Evolutionary conservation across 2,888 invertebrate genomes (phyloP), one percentile per base, ranked within the genome.

Genomic region (Drosophila seclusa): DNA sequence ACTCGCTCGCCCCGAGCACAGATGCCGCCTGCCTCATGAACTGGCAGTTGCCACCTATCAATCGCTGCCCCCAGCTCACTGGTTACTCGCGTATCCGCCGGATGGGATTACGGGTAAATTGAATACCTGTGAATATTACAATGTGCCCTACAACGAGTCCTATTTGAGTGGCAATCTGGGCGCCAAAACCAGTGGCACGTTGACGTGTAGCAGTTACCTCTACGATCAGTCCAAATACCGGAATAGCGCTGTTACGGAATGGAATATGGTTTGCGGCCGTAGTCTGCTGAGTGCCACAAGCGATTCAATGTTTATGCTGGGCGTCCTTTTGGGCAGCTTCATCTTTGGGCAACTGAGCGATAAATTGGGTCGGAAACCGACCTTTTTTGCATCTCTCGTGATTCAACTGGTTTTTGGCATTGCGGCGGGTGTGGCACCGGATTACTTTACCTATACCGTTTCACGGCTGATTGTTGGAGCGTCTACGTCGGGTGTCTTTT

Each of bases 401-500:
- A 94, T 96, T 49, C 96, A 96, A 93, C 94, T 91, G 42, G 91
- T 95, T 32, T 95, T 95, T 81, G 97, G 96, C 48, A 92, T 96
- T 50, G 80, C 95, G 60, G 95, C 96, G 27, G 95, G 95, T 7
- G 87, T 96, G 45, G 94, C 96, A 0, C 96, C 96, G 0, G 95
- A 96, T 81, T 96, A 95, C 90, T 94, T 95, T 89, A 94, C 95
- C 52, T 96, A 96, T 88, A 95, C 96, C 24, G 92, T 95, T 62
- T 94, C 95, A 40, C 94, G 97, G 78, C 93, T 95, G 78, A 92
- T 96, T 72, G 95, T 97, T 34, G 97, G 97, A 18, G 95, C 96
- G 13, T 96, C 96, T 24, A 96, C 96, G 6, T 96, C 96, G 16
- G 96, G 96, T 1, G 96, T 96, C 18, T 96, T 96, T 87, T 93